A percentile compares a stretch with the other conserved stretches of the same genome.
Conservation (phyloP, 2,113 vertebrate species). For the Heterocephalus glaber region DNA sequence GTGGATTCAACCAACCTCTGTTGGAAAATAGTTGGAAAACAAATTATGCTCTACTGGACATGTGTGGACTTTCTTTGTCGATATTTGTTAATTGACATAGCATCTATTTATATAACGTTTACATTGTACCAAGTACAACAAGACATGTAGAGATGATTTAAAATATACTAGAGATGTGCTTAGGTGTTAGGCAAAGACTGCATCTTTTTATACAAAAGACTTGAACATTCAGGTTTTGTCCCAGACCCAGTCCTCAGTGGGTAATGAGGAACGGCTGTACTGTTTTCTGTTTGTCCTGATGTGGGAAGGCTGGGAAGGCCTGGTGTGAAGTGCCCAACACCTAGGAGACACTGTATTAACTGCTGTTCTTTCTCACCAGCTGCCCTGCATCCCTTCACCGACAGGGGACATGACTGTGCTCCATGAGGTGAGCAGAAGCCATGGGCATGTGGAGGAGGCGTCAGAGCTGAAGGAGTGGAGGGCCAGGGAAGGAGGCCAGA, state of each 20-base stretch:
- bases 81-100: not conserved
- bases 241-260: not conserved
- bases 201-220: not conserved
- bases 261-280: not conserved
- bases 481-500: not conserved
- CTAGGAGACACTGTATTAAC: not conserved
- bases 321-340: too few relatives aligned
- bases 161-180: not conserved
- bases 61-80: not conserved
- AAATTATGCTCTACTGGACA: not conserved
- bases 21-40: not conserved
- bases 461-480: not conserved
- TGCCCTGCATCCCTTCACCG: not conserved
- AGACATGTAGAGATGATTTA: not conserved
- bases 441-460: not conserved
- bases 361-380: constrained; percentile 59
- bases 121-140: not conserved
- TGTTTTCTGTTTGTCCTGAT: not conserved
- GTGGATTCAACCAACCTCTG: not conserved
- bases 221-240: not conserved
- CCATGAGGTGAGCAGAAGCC: not conserved
- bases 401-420: not conserved
- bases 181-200: not conserved
- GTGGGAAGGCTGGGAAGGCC: not conserved
- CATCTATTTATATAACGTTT: not conserved